Evolutionary conservation across 2,797 vertebrate species (phyloP), one percentile per base, ranked within the genome.

Genomic region (Hozukius guyotensis): DNA sequence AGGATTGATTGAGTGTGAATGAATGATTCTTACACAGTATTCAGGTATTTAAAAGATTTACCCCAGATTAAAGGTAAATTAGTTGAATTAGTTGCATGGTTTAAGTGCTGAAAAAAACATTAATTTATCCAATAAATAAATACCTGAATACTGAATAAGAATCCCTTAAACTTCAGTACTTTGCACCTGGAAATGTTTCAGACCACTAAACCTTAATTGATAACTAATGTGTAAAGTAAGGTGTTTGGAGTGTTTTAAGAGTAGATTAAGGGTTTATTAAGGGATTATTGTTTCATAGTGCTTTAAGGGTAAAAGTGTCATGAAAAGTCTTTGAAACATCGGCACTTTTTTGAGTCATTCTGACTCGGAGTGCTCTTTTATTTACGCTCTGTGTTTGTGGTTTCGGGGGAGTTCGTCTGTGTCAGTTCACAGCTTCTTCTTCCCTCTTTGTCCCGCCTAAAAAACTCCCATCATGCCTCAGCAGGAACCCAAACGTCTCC

Each of bases 401-500:
- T n/a, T 52, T 52, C 20, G 18, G 14, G 20, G 49, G 20, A 32
- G 34, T 32, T 56, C 3, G 0, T 72, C 60, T 63, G 42, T 56
- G 61, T 77, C 83, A n/a, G 27, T 55, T 66, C 74, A 75, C 73
- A 73, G 71, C 24, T 38, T 52, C 49, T 52, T 57, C 38, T 11
- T 11, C 25, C 6, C 8, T 34, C 10, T 8, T 46, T 64, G 49
- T 46, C 56, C 75, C 14, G 11, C 10, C 36, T 12, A 22, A 36
- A 76, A 72, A 81, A 29, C n/a, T 77, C 82, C 82, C 74, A 80
- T 70, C 46, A 73, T 27, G 72, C 80, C 61, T 80, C 77, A 74
- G 75, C 20, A 74, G 80, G 66, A 69, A 9, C 61, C 29, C 11
- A 10, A 46, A 34, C 7, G 2, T 67, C 57, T 55, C 18, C n/a